Percentiles rank a stretch among this genome's conserved stretches.
phyloP scores from a whole-genome alignment of 2,797 vertebrate species.

The Heterohyrax brucei region DNA sequence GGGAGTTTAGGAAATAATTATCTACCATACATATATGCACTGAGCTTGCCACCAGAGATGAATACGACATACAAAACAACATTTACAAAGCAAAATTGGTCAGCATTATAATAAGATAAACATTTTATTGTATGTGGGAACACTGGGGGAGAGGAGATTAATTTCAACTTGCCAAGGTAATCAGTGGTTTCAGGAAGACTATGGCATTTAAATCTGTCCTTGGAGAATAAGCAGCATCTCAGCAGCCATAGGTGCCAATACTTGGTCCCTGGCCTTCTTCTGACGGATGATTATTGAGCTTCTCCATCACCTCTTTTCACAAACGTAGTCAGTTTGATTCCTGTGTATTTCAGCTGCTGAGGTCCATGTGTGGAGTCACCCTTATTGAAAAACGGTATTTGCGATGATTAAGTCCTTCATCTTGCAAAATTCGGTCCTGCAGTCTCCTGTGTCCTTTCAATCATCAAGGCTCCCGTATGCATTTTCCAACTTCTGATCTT shows the following conservation, averaged over 20 bases:
- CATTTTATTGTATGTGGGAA: neutral
- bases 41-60: neutral
- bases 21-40: neutral
- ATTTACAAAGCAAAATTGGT: neutral
- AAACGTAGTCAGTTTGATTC: too few species aligned
- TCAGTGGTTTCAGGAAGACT: neutral
- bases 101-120: constrained; percentile 1
- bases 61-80: neutral
- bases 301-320: too few species aligned
- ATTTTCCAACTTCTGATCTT: too few species aligned
- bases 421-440: too few species aligned
- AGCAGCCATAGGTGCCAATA: neutral
- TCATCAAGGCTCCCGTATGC: too few species aligned
- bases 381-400: too few species aligned
- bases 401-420: too few species aligned
- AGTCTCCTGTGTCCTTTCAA: too few species aligned
- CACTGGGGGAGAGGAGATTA: neutral
- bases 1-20: neutral
- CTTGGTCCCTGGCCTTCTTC: too few species aligned
- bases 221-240: constrained; percentile 51
- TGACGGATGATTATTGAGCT: too few species aligned
- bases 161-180: constrained; percentile 11
- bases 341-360: too few species aligned
- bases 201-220: neutral
- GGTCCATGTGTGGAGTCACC: too few species aligned